Conservation (phyloP, 2,888 invertebrate genomes). For the Himalopsyche anomala region DNA sequence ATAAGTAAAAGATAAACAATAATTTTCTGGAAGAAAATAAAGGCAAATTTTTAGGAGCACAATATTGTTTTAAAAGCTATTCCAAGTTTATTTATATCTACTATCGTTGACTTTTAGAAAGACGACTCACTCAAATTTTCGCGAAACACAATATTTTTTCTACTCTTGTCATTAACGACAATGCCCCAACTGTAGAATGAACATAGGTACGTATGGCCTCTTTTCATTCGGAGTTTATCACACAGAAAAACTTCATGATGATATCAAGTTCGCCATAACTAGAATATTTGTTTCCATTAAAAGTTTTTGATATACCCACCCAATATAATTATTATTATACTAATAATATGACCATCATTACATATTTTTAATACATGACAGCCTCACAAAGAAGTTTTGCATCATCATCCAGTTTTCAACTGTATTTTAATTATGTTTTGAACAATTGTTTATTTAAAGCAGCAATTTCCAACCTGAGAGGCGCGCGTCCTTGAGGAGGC, state of each 20-base stretch:
- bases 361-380: too few species aligned
- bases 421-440: too few species aligned
- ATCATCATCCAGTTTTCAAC: too few species aligned
- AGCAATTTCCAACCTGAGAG: too few species aligned
- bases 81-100: not conserved
- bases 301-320: too few species aligned
- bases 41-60: not conserved
- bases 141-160: slow-evolving; percentile 16
- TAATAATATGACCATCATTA: too few species aligned
- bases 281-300: not conserved
- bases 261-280: not conserved
- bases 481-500: too few species aligned
- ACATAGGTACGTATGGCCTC: slow-evolving; percentile 47
- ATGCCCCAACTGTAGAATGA: slow-evolving; percentile 55
- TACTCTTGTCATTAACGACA: slow-evolving; percentile 55
- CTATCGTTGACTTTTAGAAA: slow-evolving; percentile 16
- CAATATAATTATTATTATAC: too few species aligned
- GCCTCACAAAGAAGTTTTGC: too few species aligned
- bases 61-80: not conserved
- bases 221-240: not conserved
- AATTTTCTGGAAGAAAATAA: slow-evolving; percentile 5
- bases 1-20: slow-evolving; percentile 52
- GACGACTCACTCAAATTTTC: slow-evolving; percentile 21
- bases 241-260: not conserved
- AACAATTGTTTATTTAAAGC: too few species aligned